phyloP scores from a whole-genome alignment of 2,888 invertebrate species.

The Standfussiana lucernea region DNA sequence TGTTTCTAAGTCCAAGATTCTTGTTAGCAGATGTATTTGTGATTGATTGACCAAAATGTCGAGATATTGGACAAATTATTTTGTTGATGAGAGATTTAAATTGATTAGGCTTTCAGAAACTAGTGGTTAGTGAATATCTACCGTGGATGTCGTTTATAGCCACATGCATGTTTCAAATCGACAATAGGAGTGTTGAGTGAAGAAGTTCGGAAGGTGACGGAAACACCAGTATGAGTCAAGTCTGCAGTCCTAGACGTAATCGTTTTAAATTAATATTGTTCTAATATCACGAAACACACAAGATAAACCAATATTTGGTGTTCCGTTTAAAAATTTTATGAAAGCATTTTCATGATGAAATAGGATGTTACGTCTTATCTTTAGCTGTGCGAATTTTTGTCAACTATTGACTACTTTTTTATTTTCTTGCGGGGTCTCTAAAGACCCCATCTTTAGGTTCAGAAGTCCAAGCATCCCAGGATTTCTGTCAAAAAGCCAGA shows the following conservation, averaged over 20 bases:
- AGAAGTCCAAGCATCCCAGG: neutral
- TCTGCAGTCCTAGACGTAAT: slow-evolving; percentile 11
- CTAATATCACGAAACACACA: neutral
- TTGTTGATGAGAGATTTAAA: no score
- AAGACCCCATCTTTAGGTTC: neutral
- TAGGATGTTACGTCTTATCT: neutral
- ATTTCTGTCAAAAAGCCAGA: neutral
- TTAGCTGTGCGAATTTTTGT: neutral
- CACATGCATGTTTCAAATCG: no score
- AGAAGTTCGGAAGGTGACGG: neutral
- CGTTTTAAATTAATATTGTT: slow-evolving; percentile 8
- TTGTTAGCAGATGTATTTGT: no score
- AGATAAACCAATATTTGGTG: slow-evolving; percentile 9
- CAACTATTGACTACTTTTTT: neutral
- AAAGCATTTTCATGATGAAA: neutral
- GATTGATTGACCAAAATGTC: no score
- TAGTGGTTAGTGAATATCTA: no score
- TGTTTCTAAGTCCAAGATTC: no score
- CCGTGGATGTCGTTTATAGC: no score
- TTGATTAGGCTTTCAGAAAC: no score
- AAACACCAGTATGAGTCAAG: slow-evolving; percentile 5
- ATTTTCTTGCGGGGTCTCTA: neutral
- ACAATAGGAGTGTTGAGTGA: no score
- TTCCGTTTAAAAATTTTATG: neutral
- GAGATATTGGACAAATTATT: no score